Evolutionary conservation across 2,113 vertebrate species (phyloP).

Genomic region (Rana temporaria): DNA sequence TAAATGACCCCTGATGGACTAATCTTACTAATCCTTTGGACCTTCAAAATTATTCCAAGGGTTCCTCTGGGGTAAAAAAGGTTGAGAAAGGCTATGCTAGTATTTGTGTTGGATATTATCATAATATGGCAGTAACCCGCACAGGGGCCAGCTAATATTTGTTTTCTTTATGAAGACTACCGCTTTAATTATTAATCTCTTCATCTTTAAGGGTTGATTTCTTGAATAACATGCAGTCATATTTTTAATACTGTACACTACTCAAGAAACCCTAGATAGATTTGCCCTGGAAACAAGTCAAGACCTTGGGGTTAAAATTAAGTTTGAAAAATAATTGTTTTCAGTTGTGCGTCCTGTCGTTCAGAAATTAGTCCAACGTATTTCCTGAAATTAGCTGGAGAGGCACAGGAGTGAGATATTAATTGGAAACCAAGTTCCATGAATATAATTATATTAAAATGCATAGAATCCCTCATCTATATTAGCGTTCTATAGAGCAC

Average conservation of each 20-base stretch:
- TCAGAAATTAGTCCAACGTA: slow-evolving; percentile 17
- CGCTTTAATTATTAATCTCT: no score
- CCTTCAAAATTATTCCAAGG: no score
- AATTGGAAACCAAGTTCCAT: slow-evolving; percentile 43
- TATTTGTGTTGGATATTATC: no score
- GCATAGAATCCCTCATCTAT: slow-evolving; percentile 41
- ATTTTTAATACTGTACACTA: neutral
- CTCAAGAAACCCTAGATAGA: neutral
- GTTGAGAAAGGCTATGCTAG: no score
- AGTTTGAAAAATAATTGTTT: slow-evolving; percentile 42
- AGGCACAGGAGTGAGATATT: slow-evolving; percentile 45
- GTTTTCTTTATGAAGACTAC: no score
- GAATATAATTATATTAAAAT: slow-evolving; percentile 49
- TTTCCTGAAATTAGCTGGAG: slow-evolving; percentile 38
- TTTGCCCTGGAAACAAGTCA: neutral
- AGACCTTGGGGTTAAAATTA: slow-evolving; percentile 15
- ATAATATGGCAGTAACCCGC: no score
- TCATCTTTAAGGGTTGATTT: neutral
- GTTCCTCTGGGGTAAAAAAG: no score
- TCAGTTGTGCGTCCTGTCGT: slow-evolving; percentile 15
- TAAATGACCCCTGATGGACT: no score
- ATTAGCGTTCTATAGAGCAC: neutral
- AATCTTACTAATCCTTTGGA: no score
- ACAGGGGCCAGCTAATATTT: no score
- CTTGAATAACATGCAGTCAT: neutral